Percentiles rank a stretch among this genome's conserved stretches.
phyloP scores from a whole-genome alignment of 1,140 invertebrate genomes.

The Mesaphorura yosii region DNA sequence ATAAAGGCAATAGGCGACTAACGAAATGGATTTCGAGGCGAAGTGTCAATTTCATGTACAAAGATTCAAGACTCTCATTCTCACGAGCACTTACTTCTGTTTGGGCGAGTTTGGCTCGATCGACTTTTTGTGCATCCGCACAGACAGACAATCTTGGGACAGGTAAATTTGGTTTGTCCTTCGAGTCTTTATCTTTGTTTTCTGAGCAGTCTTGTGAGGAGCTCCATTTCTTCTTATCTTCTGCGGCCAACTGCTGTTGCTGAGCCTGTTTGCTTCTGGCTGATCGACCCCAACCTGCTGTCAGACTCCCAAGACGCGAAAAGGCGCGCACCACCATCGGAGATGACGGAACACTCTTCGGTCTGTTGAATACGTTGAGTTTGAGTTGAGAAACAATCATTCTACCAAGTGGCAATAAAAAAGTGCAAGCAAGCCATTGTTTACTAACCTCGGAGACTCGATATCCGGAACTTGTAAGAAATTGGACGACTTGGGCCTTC shows the following conservation, averaged over 20 bases:
- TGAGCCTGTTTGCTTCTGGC: constrained; percentile 63
- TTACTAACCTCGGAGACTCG: constrained; percentile 48
- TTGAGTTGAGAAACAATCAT: not conserved
- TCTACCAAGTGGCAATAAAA: not conserved
- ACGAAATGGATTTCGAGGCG: no score
- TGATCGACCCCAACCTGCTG: constrained; percentile 75
- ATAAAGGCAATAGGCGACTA: no score
- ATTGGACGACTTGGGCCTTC: constrained; percentile 78
- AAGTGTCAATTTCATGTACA: no score
- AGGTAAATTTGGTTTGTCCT: constrained; percentile 47
- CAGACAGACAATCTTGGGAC: constrained; percentile 79
- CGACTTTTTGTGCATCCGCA: constrained; percentile 82
- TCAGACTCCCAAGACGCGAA: constrained; percentile 72
- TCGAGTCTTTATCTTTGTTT: constrained; percentile 50
- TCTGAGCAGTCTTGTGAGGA: constrained; percentile 81
- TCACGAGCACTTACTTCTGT: constrained; percentile 62
- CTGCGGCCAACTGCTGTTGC: constrained; percentile 46
- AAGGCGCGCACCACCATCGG: constrained; percentile 90
- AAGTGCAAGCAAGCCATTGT: constrained; percentile 1
- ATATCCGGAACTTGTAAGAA: constrained; percentile 73
- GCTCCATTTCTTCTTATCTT: constrained; percentile 83
- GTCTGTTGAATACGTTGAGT: no score
- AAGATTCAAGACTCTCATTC: no score
- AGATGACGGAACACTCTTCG: constrained; percentile 83
- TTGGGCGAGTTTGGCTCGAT: constrained; percentile 76